Conservation (phyloP, 35 echinoderm and acorn worm genomes). For the Ophiothrix spiculata region DNA sequence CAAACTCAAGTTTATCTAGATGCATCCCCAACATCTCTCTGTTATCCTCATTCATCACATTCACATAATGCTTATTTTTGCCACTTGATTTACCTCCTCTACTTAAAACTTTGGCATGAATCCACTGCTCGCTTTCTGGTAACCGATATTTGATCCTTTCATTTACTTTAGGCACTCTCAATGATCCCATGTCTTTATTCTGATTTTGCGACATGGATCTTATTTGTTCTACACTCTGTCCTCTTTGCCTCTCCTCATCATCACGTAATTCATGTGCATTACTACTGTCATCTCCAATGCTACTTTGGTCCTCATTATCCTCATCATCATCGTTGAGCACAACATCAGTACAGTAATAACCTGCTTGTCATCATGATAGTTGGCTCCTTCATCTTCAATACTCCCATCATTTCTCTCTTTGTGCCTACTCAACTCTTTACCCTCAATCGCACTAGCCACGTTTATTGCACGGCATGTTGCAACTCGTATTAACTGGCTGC, state of each 20-base stretch:
- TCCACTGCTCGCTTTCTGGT: background rate
- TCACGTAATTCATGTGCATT: background rate
- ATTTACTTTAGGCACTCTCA: background rate
- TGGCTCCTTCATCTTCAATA: background rate
- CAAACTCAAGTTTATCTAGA: background rate
- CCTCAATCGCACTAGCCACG: background rate
- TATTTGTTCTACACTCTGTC: background rate
- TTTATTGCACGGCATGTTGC: conserved; percentile 22
- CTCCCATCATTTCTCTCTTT: conserved; percentile 6
- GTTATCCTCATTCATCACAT: background rate
- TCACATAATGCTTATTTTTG: conserved; percentile 23
- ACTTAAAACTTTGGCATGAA: conserved; percentile 5
- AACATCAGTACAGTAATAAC: conserved; percentile 11
- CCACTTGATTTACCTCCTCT: conserved; percentile 1
- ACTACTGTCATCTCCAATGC: background rate
- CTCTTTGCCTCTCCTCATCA: conserved; percentile 20
- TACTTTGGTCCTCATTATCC: background rate
- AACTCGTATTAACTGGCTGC: conserved; percentile 19
- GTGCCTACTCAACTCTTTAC: background rate
- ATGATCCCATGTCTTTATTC: background rate
- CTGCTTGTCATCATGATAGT: background rate
- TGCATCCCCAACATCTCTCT: background rate
- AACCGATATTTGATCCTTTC: background rate
- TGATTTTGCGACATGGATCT: conserved; percentile 5
- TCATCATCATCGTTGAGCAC: conserved; percentile 1